Conservation (phyloP, 2,888 invertebrate genomes). For the Dynastes hyllus region DNA sequence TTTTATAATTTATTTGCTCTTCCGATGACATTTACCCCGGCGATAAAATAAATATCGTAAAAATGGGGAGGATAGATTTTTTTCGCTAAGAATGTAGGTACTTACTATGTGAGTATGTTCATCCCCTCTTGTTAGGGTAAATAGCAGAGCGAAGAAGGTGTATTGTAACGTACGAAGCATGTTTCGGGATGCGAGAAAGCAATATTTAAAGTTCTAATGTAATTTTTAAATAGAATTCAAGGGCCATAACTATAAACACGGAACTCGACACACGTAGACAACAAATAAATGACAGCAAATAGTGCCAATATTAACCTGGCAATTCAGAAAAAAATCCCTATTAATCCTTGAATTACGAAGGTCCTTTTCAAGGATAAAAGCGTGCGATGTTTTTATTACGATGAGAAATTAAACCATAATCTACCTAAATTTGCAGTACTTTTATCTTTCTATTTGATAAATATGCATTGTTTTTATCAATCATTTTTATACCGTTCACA, state of each 20-base stretch:
- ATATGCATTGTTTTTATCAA: too few relatives aligned
- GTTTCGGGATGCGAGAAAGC: constrained; percentile 25
- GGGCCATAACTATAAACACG: constrained; percentile 45
- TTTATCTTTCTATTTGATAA: too few relatives aligned
- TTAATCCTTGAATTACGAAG: background rate
- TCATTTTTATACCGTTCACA: too few relatives aligned
- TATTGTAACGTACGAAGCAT: constrained; percentile 66
- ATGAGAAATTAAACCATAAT: too few relatives aligned
- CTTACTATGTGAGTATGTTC: constrained; percentile 88
- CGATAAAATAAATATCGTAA: background rate
- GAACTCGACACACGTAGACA: constrained; percentile 61
- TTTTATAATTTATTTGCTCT: background rate
- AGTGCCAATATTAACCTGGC: constrained; percentile 45
- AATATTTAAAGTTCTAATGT: constrained; percentile 19
- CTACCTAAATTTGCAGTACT: too few relatives aligned
- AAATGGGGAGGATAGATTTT: constrained; percentile 21
- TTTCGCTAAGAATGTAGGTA: constrained; percentile 59
- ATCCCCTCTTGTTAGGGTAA: constrained; percentile 73
- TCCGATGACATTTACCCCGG: constrained; percentile 16
- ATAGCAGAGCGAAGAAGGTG: constrained; percentile 33
- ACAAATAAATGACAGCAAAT: constrained; percentile 53
- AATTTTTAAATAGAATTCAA: constrained; percentile 25
- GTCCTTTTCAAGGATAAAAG: too few relatives aligned
- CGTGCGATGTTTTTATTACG: too few relatives aligned
- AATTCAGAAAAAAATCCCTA: constrained; percentile 11